Conservation (phyloP, 2,113 vertebrate species). For the Colossoma macropomum region DNA sequence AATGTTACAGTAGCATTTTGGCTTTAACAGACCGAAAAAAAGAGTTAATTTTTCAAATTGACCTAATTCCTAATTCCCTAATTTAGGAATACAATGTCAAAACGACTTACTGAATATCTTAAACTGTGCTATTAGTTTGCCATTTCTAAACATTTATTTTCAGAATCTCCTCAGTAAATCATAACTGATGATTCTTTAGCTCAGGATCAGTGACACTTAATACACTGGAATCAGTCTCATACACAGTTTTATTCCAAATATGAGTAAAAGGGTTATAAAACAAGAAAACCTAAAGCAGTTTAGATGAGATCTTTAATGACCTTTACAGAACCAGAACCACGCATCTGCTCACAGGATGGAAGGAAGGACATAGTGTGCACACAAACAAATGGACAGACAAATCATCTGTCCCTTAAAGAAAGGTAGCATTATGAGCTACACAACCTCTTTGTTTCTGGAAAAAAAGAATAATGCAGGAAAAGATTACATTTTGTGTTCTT, state of each 20-base stretch:
- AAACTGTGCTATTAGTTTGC: neutral
- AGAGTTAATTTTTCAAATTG: neutral
- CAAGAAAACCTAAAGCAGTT: no score
- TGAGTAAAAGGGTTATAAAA: neutral
- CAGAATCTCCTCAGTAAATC: no score
- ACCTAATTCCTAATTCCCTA: no score
- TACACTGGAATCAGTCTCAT: neutral
- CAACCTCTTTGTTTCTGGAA: neutral
- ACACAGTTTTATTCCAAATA: no score
- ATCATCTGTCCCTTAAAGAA: constrained; percentile 50
- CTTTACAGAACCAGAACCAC: neutral
- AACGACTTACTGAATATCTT: neutral
- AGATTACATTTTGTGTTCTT: no score
- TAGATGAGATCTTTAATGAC: neutral
- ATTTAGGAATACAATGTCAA: neutral
- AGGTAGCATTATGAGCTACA: neutral
- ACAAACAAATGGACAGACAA: constrained; percentile 41
- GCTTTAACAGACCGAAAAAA: neutral
- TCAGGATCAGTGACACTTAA: neutral
- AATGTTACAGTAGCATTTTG: neutral
- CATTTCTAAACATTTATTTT: no score
- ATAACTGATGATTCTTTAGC: no score
- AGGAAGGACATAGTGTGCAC: constrained; percentile 44
- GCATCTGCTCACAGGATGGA: constrained; percentile 12
- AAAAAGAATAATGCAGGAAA: no score